Evolutionary conservation across 1,140 invertebrate genomes (phyloP).

Genomic region (Drosophila pachea): DNA sequence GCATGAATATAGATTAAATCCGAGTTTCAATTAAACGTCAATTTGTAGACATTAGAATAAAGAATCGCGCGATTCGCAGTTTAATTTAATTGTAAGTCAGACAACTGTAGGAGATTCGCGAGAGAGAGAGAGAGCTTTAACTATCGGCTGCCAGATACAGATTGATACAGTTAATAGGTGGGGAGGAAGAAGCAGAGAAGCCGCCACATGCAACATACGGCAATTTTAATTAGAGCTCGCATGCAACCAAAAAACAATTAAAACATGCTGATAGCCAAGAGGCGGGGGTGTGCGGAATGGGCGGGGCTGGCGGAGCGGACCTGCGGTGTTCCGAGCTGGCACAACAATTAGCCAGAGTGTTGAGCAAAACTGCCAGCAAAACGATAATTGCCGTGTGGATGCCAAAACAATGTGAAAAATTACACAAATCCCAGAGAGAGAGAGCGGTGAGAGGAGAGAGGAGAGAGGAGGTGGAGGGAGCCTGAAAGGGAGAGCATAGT

Average conservation of each 20-base stretch:
- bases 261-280: conserved; percentile 21
- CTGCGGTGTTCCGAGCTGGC: conserved; percentile 7
- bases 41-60: not conserved
- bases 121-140: not conserved
- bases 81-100: no score
- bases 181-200: not conserved
- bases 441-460: not conserved
- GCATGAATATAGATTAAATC: not conserved
- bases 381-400: conserved; percentile 42
- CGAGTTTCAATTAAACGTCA: conserved; percentile 1
- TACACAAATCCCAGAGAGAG: conserved; percentile 50
- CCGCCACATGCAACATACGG: conserved; percentile 28
- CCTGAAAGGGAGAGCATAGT: not conserved
- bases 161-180: conserved; percentile 11
- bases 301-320: not conserved
- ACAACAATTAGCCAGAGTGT: conserved; percentile 33
- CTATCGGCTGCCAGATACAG: conserved; percentile 1
- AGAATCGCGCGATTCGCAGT: not conserved
- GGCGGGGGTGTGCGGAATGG: not conserved
- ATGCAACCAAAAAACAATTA: conserved; percentile 32
- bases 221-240: conserved; percentile 28
- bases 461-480: conserved; percentile 5
- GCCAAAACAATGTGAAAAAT: conserved; percentile 67
- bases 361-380: conserved; percentile 53
- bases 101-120: not conserved